phyloP scores from a whole-genome alignment of 2,888 invertebrate genomes.

The Zelleria hepariella region DNA sequence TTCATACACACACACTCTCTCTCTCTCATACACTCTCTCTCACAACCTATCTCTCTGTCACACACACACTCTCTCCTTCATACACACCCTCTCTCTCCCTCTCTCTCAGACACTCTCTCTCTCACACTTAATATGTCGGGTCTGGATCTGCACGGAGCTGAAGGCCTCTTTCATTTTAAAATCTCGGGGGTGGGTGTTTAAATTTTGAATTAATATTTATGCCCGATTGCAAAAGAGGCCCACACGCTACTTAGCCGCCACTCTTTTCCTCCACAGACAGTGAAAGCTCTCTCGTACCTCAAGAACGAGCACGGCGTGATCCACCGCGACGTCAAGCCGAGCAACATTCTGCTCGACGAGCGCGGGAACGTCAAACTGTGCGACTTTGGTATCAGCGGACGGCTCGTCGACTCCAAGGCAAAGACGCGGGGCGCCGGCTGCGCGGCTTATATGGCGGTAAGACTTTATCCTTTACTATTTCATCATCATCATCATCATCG shows the following conservation, averaged over 20 bases:
- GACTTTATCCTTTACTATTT: conserved; percentile 23
- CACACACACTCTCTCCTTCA: no score
- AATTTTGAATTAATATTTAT: no score
- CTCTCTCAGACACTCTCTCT: no score
- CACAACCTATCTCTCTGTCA: no score
- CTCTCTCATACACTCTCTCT: no score
- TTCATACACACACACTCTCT: no score
- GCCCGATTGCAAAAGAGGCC: no score
- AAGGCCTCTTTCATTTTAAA: no score
- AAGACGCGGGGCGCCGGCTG: conserved; percentile 97
- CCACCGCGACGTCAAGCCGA: conserved; percentile 98
- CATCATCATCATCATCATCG: background rate
- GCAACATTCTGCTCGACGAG: conserved; percentile 97
- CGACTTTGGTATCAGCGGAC: conserved; percentile 99
- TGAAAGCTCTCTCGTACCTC: conserved; percentile 96
- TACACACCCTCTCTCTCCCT: no score
- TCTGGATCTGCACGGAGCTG: no score
- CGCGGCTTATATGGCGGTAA: conserved; percentile 99
- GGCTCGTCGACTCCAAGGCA: conserved; percentile 97
- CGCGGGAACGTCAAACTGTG: conserved; percentile 97
- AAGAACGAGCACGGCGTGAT: conserved; percentile 98
- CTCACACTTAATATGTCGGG: no score
- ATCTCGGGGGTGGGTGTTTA: no score
- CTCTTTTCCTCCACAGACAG: conserved; percentile 76
- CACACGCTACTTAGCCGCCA: background rate